phyloP scores from a whole-genome alignment of 2,888 invertebrate species.

The Diloba caeruleocephala region DNA sequence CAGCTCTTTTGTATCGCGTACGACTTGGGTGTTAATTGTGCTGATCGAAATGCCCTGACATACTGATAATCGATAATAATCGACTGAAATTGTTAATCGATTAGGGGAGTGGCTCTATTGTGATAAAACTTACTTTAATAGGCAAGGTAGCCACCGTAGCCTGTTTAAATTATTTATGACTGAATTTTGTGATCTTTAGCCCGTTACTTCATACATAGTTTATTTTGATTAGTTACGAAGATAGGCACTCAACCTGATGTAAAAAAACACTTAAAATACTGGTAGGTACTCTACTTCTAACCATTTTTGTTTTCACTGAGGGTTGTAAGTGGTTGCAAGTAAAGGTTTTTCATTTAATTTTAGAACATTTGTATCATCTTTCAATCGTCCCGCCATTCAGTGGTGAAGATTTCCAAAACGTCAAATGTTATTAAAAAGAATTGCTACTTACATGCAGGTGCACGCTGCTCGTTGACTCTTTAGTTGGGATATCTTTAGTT shows the following conservation, averaged over 20 bases:
- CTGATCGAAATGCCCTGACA: constrained; percentile 40
- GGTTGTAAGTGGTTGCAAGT: too few relatives aligned
- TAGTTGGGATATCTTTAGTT: too few relatives aligned
- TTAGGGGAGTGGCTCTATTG: constrained; percentile 43
- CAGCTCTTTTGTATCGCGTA: constrained; percentile 49
- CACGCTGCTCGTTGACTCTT: too few relatives aligned
- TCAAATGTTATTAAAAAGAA: too few relatives aligned
- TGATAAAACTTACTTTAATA: constrained; percentile 24
- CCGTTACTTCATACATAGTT: too few relatives aligned
- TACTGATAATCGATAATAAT: constrained; percentile 47
- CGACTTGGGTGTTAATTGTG: constrained; percentile 52
- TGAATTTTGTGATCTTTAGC: constrained; percentile 7
- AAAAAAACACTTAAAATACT: too few relatives aligned
- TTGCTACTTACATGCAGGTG: not conserved
- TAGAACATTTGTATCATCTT: too few relatives aligned
- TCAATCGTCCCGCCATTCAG: not conserved
- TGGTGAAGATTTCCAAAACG: constrained; percentile 1
- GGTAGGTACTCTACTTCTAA: too few relatives aligned
- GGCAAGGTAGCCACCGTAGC: constrained; percentile 36
- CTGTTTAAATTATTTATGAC: constrained; percentile 26
- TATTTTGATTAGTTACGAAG: too few relatives aligned
- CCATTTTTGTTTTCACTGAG: too few relatives aligned
- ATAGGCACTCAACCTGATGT: too few relatives aligned
- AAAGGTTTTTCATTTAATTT: too few relatives aligned
- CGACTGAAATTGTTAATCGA: constrained; percentile 37